Percentiles rank a stretch among this genome's conserved stretches.
These are phyloP conservation scores for Chaetops frenatus DNA, from an alignment of 2,113 vertebrate genomes.

Conservation along the genomic window DNA sequence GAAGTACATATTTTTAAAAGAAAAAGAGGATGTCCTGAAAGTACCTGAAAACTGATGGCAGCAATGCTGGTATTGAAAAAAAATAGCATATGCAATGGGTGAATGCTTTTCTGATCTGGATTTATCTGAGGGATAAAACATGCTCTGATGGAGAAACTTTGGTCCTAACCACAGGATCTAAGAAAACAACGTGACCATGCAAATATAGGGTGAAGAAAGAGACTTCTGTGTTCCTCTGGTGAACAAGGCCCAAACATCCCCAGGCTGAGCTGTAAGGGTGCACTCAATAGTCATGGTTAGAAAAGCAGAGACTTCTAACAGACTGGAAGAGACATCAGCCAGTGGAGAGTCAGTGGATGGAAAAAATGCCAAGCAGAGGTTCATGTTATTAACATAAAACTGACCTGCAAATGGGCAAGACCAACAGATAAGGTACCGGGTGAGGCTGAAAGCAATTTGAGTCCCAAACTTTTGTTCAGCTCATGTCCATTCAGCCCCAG, in stretches of 20 bases:
- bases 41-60: not conserved
- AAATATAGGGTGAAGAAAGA: not conserved
- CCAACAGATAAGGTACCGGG: not conserved
- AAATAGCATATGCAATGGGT: not conserved
- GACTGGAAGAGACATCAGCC: not conserved
- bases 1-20: slow-evolving; percentile 8
- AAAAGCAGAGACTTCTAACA: not conserved
- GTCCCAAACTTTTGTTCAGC: not conserved
- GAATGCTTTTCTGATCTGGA: not conserved
- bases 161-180: not conserved
- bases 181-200: not conserved
- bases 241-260: not conserved
- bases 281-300: not conserved
- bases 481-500: not conserved
- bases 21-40: slow-evolving; percentile 6
- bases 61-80: not conserved
- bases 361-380: not conserved
- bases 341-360: not conserved
- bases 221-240: not conserved
- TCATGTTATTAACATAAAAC: not conserved
- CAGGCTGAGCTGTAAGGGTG: not conserved
- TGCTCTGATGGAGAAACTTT: not conserved
- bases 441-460: not conserved
- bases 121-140: not conserved
- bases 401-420: not conserved